These are phyloP conservation scores for Squalus acanthias DNA, from an alignment of 2,797 vertebrate species.

Conservation along the genomic window DNA sequence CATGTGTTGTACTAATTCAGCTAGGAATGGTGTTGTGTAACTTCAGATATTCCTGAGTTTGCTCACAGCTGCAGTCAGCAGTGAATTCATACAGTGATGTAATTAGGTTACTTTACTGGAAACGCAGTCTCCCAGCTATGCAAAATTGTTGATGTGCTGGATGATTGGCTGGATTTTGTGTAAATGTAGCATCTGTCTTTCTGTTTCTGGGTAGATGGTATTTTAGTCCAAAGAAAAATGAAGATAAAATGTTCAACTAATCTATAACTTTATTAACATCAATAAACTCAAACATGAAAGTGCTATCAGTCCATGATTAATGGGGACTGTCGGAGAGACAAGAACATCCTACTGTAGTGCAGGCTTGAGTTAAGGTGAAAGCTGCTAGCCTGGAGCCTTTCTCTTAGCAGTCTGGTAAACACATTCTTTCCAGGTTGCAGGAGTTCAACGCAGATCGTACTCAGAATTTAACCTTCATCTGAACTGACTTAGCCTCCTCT, in stretches of 20 bases:
- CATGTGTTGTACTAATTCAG: neutral
- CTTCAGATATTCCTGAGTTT: neutral
- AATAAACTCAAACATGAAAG: slow-evolving; percentile 27
- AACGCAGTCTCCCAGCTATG: neutral
- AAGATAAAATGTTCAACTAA: neutral
- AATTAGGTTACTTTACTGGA: neutral
- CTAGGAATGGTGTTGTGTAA: neutral
- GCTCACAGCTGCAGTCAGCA: neutral
- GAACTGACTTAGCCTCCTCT: neutral
- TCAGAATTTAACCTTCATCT: neutral
- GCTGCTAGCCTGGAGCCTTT: neutral
- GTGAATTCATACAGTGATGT: neutral
- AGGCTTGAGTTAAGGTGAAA: neutral
- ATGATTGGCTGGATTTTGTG: neutral
- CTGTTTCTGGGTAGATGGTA: neutral
- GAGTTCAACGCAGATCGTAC: neutral
- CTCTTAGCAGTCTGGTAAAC: neutral
- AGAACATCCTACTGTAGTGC: neutral
- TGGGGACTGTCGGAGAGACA: neutral
- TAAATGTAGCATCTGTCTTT: neutral
- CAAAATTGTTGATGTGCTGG: neutral
- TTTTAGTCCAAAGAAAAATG: neutral
- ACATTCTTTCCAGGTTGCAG: slow-evolving; percentile 13
- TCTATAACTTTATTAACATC: neutral
- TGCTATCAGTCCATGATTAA: neutral